Evolutionary conservation across 30 jellyfish, hydroid and myxozoan genomes (phyloP).

Genomic region (Hydractinia echinata): DNA sequence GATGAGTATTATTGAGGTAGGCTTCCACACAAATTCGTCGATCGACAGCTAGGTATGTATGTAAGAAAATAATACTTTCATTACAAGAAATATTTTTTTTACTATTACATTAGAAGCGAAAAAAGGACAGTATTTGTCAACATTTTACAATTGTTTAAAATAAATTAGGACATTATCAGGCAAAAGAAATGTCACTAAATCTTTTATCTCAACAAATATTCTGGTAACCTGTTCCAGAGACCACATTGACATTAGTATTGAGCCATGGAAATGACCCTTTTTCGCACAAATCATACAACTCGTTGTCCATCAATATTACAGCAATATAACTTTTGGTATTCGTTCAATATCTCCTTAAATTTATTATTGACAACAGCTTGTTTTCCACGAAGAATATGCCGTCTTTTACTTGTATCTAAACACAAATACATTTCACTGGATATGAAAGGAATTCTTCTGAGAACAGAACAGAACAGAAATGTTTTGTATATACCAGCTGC

Average conservation of each 20-base stretch:
- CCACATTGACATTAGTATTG: neutral
- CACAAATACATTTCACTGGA: neutral
- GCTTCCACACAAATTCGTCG: slow-evolving; percentile 11
- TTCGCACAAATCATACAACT: neutral
- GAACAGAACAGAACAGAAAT: neutral
- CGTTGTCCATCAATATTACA: neutral
- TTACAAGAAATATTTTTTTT: neutral
- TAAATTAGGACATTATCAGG: too few relatives aligned
- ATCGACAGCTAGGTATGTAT: neutral
- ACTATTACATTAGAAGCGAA: neutral
- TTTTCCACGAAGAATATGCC: neutral
- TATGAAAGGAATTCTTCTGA: neutral
- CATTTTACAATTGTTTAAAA: too few relatives aligned
- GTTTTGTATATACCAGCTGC: slow-evolving; percentile 8
- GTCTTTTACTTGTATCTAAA: slow-evolving; percentile 2
- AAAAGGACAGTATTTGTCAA: neutral
- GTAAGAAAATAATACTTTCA: neutral
- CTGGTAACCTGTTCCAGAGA: neutral
- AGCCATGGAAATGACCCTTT: slow-evolving; percentile 7
- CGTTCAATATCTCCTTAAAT: neutral
- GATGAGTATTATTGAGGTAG: neutral
- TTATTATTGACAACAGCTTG: neutral
- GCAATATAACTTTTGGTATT: neutral
- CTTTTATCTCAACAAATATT: neutral
- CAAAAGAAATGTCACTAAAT: too few relatives aligned